Conservation (phyloP, 2,888 invertebrate species). For the Cinara cedri region DNA sequence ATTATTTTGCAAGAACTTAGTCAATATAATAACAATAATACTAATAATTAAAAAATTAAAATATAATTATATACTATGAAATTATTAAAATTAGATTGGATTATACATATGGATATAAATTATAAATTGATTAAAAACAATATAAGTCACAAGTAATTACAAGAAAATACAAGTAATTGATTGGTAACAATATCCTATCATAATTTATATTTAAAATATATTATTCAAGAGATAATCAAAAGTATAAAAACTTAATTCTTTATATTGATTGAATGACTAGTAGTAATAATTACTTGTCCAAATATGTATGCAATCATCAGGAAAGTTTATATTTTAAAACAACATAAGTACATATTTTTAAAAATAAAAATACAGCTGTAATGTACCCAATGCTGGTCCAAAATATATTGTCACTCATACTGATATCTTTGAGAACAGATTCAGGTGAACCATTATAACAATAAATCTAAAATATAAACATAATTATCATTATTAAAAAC, state of each 20-base stretch:
- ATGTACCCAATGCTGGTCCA: slow-evolving; percentile 39
- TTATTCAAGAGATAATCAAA: background rate
- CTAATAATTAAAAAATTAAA: background rate
- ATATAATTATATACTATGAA: background rate
- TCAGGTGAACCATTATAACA: slow-evolving; percentile 33
- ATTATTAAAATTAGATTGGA: too few species aligned
- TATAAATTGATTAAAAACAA: background rate
- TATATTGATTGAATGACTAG: background rate
- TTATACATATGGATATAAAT: too few species aligned
- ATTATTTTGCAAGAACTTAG: background rate
- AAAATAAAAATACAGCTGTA: slow-evolving; percentile 7
- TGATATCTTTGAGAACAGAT: slow-evolving; percentile 25
- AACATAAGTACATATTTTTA: slow-evolving; percentile 39
- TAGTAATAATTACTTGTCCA: background rate
- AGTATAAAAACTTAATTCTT: too few species aligned
- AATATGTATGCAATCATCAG: slow-evolving; percentile 4
- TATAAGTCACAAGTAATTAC: too few species aligned
- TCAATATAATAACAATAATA: background rate
- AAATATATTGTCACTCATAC: slow-evolving; percentile 53
- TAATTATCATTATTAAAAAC: background rate
- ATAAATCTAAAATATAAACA: slow-evolving; percentile 32
- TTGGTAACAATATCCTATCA: background rate
- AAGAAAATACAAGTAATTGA: background rate
- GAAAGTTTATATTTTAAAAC: slow-evolving; percentile 49
- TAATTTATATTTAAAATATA: background rate